phyloP scores from a whole-genome alignment of 2,888 invertebrate species.

The Metopia argyrocephala region DNA sequence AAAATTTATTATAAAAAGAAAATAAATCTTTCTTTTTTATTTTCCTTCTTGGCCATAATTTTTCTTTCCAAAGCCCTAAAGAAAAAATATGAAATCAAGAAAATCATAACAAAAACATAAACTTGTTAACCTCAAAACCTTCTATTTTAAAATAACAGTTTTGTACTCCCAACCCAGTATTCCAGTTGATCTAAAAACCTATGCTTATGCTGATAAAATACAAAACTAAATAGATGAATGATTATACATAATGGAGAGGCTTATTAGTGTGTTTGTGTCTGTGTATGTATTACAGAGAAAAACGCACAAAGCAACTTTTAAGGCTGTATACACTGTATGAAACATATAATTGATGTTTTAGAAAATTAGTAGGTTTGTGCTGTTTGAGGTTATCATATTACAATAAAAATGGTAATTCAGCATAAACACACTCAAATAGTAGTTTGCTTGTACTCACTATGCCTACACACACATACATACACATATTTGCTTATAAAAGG shows the following conservation, averaged over 20 bases:
- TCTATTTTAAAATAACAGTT: constrained; percentile 28
- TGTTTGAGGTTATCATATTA: constrained; percentile 51
- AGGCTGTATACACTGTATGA: neutral
- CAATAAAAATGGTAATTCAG: constrained; percentile 56
- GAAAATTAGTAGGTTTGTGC: constrained; percentile 46
- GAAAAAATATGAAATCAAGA: neutral
- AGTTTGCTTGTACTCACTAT: too few species aligned
- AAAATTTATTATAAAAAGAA: constrained; percentile 3
- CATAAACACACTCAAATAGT: constrained; percentile 24
- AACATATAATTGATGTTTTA: too few species aligned
- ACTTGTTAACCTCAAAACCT: constrained; percentile 56
- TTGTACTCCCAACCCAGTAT: constrained; percentile 26
- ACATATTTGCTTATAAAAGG: constrained; percentile 17
- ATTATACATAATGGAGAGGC: constrained; percentile 46
- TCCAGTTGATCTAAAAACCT: too few species aligned
- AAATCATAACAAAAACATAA: constrained; percentile 6
- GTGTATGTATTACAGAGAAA: neutral
- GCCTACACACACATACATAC: neutral
- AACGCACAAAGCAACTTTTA: constrained; percentile 14
- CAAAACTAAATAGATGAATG: constrained; percentile 43
- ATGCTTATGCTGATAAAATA: constrained; percentile 1
- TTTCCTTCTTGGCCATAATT: constrained; percentile 11
- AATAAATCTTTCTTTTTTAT: neutral
- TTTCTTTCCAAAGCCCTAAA: constrained; percentile 4
- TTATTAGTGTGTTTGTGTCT: neutral